These are phyloP conservation scores for Octonoba sinensis DNA, from an alignment of 2,888 invertebrate genomes.

Conservation along the genomic window DNA sequence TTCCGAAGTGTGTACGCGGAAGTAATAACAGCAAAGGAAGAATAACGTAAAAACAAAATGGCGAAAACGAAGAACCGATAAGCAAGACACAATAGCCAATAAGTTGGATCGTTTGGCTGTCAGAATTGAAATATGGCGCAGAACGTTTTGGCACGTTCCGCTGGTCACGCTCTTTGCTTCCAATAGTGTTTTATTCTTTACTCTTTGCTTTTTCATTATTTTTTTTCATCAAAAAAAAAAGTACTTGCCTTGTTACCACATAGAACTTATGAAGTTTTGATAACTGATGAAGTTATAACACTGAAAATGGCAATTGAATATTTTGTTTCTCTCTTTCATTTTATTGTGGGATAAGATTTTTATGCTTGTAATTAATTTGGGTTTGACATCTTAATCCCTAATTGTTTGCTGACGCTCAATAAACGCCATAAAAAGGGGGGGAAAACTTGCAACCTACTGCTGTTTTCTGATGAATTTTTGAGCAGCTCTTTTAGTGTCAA, in stretches of 20 bases:
- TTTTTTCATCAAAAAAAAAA: constrained; percentile 19
- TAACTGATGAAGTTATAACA: constrained; percentile 56
- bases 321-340: neutral
- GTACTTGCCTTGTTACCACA: constrained; percentile 46
- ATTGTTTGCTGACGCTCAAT: constrained; percentile 28
- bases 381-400: neutral
- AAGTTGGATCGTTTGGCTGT: constrained; percentile 60
- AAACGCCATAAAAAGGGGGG: neutral
- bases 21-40: too few species aligned
- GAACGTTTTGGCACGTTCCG: constrained; percentile 61
- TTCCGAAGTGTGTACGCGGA: too few species aligned
- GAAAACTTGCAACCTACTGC: too few species aligned
- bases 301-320: constrained; percentile 33
- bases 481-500: neutral
- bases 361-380: neutral
- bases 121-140: constrained; percentile 60
- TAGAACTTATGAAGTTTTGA: constrained; percentile 58
- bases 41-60: constrained; percentile 16
- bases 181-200: constrained; percentile 30
- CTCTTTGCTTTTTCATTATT: constrained; percentile 13
- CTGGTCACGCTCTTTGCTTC: constrained; percentile 59
- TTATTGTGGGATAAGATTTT: constrained; percentile 26
- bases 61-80: constrained; percentile 28
- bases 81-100: constrained; percentile 62
- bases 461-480: neutral